phyloP scores from a whole-genome alignment of 2,797 vertebrate species.

The Amblyraja radiata region DNA sequence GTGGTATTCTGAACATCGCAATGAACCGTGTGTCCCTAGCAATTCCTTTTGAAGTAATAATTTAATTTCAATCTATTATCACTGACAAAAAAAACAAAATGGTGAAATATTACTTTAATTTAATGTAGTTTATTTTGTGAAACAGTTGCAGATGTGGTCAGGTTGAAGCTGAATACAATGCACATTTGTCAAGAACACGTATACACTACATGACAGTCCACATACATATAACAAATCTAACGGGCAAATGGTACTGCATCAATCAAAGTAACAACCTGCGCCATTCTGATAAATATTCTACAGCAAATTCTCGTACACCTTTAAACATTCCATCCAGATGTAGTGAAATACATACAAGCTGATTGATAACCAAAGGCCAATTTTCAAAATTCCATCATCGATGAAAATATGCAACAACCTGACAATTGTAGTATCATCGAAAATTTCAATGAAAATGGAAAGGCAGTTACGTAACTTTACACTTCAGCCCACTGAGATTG shows the following conservation, averaged over 20 bases:
- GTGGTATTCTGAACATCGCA: neutral
- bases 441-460: neutral
- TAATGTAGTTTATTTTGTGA: constrained; percentile 27
- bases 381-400: constrained; percentile 23
- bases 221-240: neutral
- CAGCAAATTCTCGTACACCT: neutral
- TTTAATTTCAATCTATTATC: neutral
- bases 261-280: neutral
- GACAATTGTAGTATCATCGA: neutral
- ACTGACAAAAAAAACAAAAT: neutral
- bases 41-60: neutral
- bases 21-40: neutral
- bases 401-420: constrained; percentile 1
- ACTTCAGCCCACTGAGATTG: no score
- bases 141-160: neutral
- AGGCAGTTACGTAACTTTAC: neutral
- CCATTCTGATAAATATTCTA: constrained; percentile 4
- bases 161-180: constrained; percentile 3
- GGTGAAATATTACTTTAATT: constrained; percentile 2
- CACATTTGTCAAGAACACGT: constrained; percentile 10
- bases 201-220: neutral
- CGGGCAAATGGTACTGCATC: neutral
- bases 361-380: constrained; percentile 5
- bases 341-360: neutral
- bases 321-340: neutral